Evolutionary conservation across 2,113 vertebrate genomes (phyloP).

Genomic region (Hipposideros armiger): DNA sequence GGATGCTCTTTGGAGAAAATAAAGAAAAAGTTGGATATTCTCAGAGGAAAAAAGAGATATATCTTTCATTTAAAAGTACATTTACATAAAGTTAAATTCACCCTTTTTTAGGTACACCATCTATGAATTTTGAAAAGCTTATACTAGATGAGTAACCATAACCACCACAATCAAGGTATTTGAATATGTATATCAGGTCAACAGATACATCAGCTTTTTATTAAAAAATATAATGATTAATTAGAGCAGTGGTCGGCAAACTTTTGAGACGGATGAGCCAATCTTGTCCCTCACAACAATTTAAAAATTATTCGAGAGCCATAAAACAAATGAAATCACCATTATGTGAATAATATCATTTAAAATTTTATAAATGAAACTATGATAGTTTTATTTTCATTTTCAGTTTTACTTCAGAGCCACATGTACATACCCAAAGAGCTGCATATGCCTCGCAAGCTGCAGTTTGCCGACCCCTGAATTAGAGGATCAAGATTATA

Average conservation of each 20-base stretch:
- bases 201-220: conserved; percentile 79
- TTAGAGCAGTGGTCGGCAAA: too few species aligned
- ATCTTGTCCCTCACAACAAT: too few species aligned
- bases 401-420: too few species aligned
- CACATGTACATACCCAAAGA: too few species aligned
- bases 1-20: background rate
- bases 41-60: background rate
- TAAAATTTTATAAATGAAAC: too few species aligned
- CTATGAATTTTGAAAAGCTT: conserved; percentile 11
- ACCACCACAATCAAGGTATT: background rate
- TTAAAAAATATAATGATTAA: conserved; percentile 79
- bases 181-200: conserved; percentile 73
- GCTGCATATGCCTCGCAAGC: too few species aligned
- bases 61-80: background rate
- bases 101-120: background rate
- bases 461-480: too few species aligned
- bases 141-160: background rate
- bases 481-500: conserved; percentile 82
- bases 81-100: background rate
- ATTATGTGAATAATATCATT: too few species aligned
- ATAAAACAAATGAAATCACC: too few species aligned
- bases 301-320: too few species aligned
- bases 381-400: too few species aligned
- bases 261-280: too few species aligned
- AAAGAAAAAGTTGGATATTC: background rate